Evolutionary conservation across 1,140 invertebrate species (phyloP), one percentile per base, ranked within the genome.

Genomic region (Camponotus vicinus): DNA sequence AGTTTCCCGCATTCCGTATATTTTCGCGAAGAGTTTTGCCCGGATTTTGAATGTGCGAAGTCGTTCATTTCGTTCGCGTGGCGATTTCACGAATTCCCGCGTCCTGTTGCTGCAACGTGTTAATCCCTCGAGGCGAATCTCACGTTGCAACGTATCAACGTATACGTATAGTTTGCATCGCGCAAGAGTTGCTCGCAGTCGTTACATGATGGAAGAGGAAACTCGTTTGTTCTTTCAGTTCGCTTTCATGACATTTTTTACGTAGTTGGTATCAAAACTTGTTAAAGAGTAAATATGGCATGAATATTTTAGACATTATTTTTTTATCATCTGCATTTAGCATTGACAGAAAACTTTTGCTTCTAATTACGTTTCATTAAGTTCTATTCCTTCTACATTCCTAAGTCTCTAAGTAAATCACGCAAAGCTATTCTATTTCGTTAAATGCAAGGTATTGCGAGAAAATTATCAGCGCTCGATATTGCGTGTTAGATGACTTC

Each of bases 61-160:
- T 2, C 52, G 40, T 61, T 61, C 42, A 13, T 83, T 73, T 63
- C 32, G 34, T n/a, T 45, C 67, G 27, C 45, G 67, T 18, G 55
- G 7, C 67, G 52, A 71, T 61, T 73, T 61, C 69, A n/a, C 18
- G 55, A 21, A 40, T 21, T 61, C 13, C 49, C 15, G 13, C 21
- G 69, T 49, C 69, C 79, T 75, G 79, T 63, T 63, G 69, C 79
- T 82, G 66, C 67, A 82, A 71, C 66, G 78, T n/a, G 78, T 67
- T 75, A 63, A 73, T 75, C 61, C 27, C 21, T 45, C 45, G 0
- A 8, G n/a, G 34, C 42, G 52, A 71, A 71, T 71, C 18, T 66
- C 37, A 42, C 70, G 40, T 78, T 34, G 27, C 37, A 37, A 75
- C 34, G 67, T 49, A 63, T 40, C 21, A 49, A 79, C 37, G 32